Evolutionary conservation across 2,888 invertebrate genomes (phyloP).

Genomic region (Apotomis capreana): DNA sequence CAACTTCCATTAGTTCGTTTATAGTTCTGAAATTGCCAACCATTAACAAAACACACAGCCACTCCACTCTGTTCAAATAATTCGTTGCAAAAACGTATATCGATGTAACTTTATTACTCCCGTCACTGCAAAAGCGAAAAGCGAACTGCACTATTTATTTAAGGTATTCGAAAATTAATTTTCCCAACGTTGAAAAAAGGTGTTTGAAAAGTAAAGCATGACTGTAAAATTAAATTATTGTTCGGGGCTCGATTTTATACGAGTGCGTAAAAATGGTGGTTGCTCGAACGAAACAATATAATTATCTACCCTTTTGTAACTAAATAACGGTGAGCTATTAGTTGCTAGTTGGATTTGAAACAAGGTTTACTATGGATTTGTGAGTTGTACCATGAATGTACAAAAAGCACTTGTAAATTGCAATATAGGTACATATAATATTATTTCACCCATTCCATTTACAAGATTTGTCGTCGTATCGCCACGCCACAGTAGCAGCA

Average conservation of each 20-base stretch:
- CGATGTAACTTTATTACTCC: conserved; percentile 37
- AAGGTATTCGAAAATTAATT: conserved; percentile 17
- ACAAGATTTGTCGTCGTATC: too few species aligned
- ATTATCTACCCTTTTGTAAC: too few species aligned
- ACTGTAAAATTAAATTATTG: conserved; percentile 6
- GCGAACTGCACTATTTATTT: conserved; percentile 19
- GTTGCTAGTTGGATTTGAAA: too few species aligned
- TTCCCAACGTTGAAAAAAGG: not conserved
- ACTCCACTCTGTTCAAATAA: conserved; percentile 22
- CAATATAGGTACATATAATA: too few species aligned
- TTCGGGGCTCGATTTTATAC: not conserved
- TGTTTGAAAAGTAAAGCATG: conserved; percentile 20
- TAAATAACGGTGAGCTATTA: too few species aligned
- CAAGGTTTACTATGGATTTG: too few species aligned
- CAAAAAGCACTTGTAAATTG: too few species aligned
- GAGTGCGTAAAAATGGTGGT: not conserved
- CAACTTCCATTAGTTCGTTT: conserved; percentile 19
- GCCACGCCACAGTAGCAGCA: too few species aligned
- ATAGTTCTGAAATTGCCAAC: conserved; percentile 29
- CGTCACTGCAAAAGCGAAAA: conserved; percentile 24
- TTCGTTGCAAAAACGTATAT: conserved; percentile 26
- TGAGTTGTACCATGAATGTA: too few species aligned
- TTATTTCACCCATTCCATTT: too few species aligned
- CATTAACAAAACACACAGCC: conserved; percentile 34
- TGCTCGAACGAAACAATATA: too few species aligned